Base-by-base conservation (phyloP, 1,140 invertebrate species). In the Aphidius gifuensis region DNA sequence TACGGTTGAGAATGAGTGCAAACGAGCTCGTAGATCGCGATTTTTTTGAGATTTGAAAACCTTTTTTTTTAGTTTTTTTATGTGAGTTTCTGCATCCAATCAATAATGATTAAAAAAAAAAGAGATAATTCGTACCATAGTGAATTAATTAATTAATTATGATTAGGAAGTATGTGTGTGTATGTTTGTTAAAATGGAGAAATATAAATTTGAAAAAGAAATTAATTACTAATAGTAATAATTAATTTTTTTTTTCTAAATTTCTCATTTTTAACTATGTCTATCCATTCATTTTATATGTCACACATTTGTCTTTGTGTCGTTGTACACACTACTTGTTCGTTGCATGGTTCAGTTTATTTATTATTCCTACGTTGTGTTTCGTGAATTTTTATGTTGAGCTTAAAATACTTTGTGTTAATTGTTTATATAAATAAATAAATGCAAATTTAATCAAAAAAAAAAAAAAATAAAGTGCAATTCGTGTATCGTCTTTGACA, bases 281-380 rank as follows among this genome's bases (percentile, higher is more conserved):
- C 7, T 11, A 59, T 59, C 9, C 9, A 40, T 8, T 21, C n/a
- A 50, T 32, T 65, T 51, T 56, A 48, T 61, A 49, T 53, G 42
- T 66, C 58, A 55, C 54, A 45, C 46, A 42, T 32, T 32, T 60
- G 50, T 64, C 61, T 58, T 64, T 51, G 59, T 39, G 55, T 57
- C 61, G 64, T 67, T 65, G 48, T 67, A 62, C 51, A 68, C 61
- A 68, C 65, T 64, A 58, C 56, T 66, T 62, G 40, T 65, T 70
- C 74, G 80, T 83, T 83, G 82, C 83, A 84, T 83, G 83, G 82
- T 84, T 82, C 61, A 79, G 77, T 82, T 79, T 65, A 75, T 69
- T 80, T 78, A 74, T 74, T 64, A 76, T 76, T 80, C 76, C 77
- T 80, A 79, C 71, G 71, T 79, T 82, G 79, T 81, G 76, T 81